Evolutionary conservation across 2,888 invertebrate genomes (phyloP), one percentile per base, ranked within the genome.

Genomic region (Stegana nigrithorax): DNA sequence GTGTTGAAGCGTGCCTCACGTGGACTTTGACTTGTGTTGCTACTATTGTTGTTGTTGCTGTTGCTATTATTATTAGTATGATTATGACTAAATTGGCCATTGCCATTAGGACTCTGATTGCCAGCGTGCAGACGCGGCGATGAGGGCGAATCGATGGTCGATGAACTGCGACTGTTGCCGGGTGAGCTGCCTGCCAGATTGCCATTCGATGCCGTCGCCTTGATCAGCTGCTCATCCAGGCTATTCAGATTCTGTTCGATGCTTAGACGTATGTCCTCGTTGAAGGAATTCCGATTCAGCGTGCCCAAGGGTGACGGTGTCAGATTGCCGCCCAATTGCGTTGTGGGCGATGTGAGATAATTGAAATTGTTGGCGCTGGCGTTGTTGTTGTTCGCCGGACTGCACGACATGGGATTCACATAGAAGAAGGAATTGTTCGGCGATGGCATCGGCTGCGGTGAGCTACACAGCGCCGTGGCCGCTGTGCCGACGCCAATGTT

Each of bases 201-300:
- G 84, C 88, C 55, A 87, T 89, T 83, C 1, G 83, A 83, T 0
- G 78, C 74, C 4, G 77, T 77, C 4, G 72, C 73, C 60, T 91
- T 90, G 65, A 91, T 91, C 72, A 91, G 91, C 14, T 89, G 88
- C 60, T 88, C 89, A 12, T 88, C 87, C 25, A 84, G 66, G 4
- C 86, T 85, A n/a, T 87, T 86, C 5, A 87, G 86, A 67, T 85
- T 85, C 65, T 84, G 81, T 56, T 85, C 85, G 64, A 85, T 82
- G 67, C 84, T 86, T 14, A 83, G 63, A 3, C 81, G 78, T 14
- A 80, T 69, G 45, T 82, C 83, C 60, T 81, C 83, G 50, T 82
- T 79, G 64, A 80, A 86, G 12, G 86, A 85, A 65, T 82, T 85
- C 50, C 86, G 81, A 61, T 81, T 85, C 8, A 86, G 67, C 5